These are phyloP conservation scores for Medauroidea extradentata DNA, from an alignment of 1,140 invertebrate genomes.

Conservation along the genomic window DNA sequence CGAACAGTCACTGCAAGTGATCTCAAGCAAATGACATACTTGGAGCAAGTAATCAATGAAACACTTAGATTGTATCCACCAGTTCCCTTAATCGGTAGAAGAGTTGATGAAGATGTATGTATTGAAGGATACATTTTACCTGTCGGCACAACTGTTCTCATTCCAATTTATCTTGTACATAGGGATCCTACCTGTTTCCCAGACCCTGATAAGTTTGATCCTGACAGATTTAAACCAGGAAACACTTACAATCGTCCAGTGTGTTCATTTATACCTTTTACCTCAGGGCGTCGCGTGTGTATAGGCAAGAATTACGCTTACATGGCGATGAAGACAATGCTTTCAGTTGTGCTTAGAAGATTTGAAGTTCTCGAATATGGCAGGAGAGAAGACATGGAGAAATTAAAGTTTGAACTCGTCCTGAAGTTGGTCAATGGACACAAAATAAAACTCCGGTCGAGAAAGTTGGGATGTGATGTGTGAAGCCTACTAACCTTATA, in stretches of 20 bases:
- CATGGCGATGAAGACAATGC: slow-evolving; percentile 8
- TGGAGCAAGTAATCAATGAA: slow-evolving; percentile 8
- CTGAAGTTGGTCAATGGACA: too few species aligned
- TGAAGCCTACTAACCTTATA: too few species aligned
- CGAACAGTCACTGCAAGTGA: background rate
- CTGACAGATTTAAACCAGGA: slow-evolving; percentile 50
- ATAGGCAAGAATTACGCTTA: background rate
- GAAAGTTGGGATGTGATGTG: too few species aligned
- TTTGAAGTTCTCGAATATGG: background rate
- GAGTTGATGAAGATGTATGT: background rate
- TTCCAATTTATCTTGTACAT: slow-evolving; percentile 44
- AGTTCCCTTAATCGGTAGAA: background rate
- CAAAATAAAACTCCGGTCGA: too few species aligned
- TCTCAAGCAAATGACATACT: background rate
- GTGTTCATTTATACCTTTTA: slow-evolving; percentile 43
- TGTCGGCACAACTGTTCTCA: slow-evolving; percentile 38
- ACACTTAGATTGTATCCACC: slow-evolving; percentile 1
- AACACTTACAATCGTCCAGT: slow-evolving; percentile 31
- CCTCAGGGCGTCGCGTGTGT: background rate
- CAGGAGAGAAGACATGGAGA: too few species aligned
- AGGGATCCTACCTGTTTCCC: slow-evolving; percentile 46
- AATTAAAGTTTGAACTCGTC: too few species aligned
- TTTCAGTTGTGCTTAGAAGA: background rate
- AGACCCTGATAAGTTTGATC: slow-evolving; percentile 53
- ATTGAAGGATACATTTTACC: slow-evolving; percentile 30